Percentiles rank a stretch among this genome's conserved stretches.
phyloP scores from a whole-genome alignment of 2,888 invertebrate genomes.

The Dryadula phaetusa region DNA sequence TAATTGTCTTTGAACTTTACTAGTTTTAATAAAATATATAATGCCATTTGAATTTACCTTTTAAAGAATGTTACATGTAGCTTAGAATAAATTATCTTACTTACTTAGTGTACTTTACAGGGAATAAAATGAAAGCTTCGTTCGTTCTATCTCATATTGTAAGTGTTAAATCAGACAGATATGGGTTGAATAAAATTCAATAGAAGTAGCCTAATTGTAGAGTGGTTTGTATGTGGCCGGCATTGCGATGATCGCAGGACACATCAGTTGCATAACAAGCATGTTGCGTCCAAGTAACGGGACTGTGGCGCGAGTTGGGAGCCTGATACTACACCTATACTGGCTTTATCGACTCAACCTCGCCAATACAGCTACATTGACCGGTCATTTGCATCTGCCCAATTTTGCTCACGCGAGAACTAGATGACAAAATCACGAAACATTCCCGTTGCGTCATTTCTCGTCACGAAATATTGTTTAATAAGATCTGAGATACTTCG shows the following conservation, averaged over 20 bases:
- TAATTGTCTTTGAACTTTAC: conserved; percentile 3
- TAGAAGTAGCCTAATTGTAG: conserved; percentile 32
- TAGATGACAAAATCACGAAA: conserved; percentile 58
- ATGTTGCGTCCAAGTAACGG: conserved; percentile 76
- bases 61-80: not conserved
- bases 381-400: conserved; percentile 61
- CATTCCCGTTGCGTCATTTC: conserved; percentile 65
- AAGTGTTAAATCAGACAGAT: conserved; percentile 6
- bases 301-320: conserved; percentile 60
- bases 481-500: conserved; percentile 47
- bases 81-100: not conserved
- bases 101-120: too few relatives aligned
- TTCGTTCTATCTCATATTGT: not conserved
- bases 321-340: conserved; percentile 44
- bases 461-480: conserved; percentile 63
- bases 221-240: conserved; percentile 33
- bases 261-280: conserved; percentile 79
- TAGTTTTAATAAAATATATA: not conserved
- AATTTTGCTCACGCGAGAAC: conserved; percentile 54
- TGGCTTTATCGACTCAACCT: conserved; percentile 54
- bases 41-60: not conserved
- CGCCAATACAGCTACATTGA: conserved; percentile 57
- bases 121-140: not conserved
- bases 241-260: conserved; percentile 54
- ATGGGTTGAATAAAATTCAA: conserved; percentile 15